A percentile compares a stretch with the other conserved stretches of the same genome.
These are phyloP conservation scores for Maccullochella peelii DNA, from an alignment of 2,113 vertebrate species.

Conservation along the genomic window DNA sequence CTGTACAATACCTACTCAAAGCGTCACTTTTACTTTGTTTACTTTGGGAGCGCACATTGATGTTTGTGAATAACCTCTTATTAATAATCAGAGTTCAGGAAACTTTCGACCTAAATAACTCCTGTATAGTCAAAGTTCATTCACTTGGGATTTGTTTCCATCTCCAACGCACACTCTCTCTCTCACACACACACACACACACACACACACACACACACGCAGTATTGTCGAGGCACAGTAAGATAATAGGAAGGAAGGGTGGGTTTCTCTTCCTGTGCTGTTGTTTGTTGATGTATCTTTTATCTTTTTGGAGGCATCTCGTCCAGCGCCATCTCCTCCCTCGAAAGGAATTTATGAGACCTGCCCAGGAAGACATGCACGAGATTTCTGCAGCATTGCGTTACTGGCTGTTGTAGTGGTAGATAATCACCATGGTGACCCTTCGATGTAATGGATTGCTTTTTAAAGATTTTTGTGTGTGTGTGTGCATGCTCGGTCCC, in stretches of 20 bases:
- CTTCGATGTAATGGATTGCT: constrained; percentile 44
- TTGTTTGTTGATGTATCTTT: constrained; percentile 79
- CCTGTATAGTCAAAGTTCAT: not conserved
- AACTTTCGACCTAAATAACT: constrained; percentile 30
- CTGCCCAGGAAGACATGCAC: constrained; percentile 67
- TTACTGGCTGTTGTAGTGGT: constrained; percentile 42
- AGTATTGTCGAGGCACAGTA: constrained; percentile 27
- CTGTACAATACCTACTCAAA: not conserved
- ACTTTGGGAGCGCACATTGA: not conserved
- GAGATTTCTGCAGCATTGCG: constrained; percentile 46
- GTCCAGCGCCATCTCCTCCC: constrained; percentile 70
- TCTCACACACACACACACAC: constrained; percentile 4
- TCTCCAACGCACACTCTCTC: not conserved
- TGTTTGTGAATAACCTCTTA: constrained; percentile 32
- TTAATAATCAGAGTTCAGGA: constrained; percentile 50
- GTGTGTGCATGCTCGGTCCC: constrained; percentile 18
- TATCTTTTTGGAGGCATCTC: constrained; percentile 80
- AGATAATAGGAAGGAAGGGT: constrained; percentile 84
- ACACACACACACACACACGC: not conserved
- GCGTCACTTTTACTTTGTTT: not conserved
- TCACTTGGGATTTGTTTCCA: constrained; percentile 35
- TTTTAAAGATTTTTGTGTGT: constrained; percentile 54
- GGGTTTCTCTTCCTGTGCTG: constrained; percentile 60
- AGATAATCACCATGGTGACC: constrained; percentile 72
- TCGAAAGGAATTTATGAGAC: constrained; percentile 66